These are phyloP conservation scores for Gnathonemus longibarbis DNA, from an alignment of 2,113 vertebrate genomes.

Conservation along the genomic window DNA sequence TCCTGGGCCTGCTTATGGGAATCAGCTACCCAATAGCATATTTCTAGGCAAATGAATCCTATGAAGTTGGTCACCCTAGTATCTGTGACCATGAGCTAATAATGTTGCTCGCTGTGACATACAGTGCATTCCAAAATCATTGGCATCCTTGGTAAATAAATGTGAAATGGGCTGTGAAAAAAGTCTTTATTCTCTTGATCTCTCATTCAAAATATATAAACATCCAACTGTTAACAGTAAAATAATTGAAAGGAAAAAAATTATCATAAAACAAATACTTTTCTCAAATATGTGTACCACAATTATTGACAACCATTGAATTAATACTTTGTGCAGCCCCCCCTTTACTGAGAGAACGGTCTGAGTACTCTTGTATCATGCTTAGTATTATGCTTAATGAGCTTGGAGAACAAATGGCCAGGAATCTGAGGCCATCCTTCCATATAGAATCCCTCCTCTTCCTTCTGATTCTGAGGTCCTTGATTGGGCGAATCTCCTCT, in stretches of 20 bases:
- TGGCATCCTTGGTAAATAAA: background rate
- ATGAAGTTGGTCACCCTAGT: background rate
- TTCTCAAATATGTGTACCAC: background rate
- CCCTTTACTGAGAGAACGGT: background rate
- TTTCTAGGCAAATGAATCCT: background rate
- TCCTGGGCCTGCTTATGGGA: background rate
- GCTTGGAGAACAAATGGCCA: background rate
- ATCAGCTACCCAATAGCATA: background rate
- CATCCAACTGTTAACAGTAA: background rate
- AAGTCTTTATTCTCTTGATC: background rate
- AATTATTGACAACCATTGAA: background rate
- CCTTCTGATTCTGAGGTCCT: background rate
- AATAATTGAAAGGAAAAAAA: background rate
- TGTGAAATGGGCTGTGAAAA: background rate
- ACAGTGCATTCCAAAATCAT: background rate
- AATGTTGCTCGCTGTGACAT: background rate
- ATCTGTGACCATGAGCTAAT: background rate
- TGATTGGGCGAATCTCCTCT: background rate
- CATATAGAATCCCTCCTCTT: background rate
- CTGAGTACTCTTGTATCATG: background rate
- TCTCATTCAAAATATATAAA: background rate
- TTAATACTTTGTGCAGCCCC: background rate
- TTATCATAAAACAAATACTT: background rate
- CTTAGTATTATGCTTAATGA: background rate
- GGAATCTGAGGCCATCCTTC: background rate